Base-by-base conservation (phyloP, 2,888 invertebrate species). In the Hirtodrosophila trivittata region DNA sequence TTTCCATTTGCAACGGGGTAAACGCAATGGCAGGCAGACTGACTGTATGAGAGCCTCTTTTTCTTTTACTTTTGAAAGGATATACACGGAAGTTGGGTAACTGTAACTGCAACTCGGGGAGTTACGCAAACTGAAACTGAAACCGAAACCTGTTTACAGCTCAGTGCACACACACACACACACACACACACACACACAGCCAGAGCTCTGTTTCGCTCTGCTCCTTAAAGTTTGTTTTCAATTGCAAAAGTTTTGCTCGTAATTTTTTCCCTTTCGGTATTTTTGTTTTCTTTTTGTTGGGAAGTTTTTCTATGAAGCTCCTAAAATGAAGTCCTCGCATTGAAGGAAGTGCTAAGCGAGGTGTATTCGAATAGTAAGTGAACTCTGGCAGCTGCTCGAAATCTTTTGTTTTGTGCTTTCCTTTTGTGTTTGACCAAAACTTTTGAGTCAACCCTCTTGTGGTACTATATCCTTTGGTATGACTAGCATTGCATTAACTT, bases 181-280 rank as follows among this genome's bases (percentile, higher is more conserved):
- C n/a, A n/a, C 75, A 64, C 78, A 66, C n/a, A n/a, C n/a, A n/a
- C n/a, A n/a, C n/a, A n/a, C 18, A 21, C 3, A 21, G 5, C 18
- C 18, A 21, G 5, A 21, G 5, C 18, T 21, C 18, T 13, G 51
- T 10, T 65, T 39, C 51, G 21, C 38, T 45, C 16, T 42, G 9
- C 13, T 50, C 67, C 58, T 64, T 64, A 73, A 60, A 64, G 59
- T 68, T 69, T 73, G 62, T 65, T 83, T 84, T 69, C 77, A 73
- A 84, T 82, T 75, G 83, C 59, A 66, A 85, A 78, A 85, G 62
- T 85, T 78, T 66, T 14, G 47, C 52, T 66, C 37, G 58, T 47
- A 54, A 67, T 68, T 58, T 71, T 51, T 16, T 25, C 12, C 1
- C 6, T 8, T 18, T 39, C 26, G 10, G 21, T 30, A 28, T 32